These are phyloP conservation scores for Oscarella lobularis DNA, from an alignment of 37 sponge, comb jelly and placozoan genomes.

Conservation along the genomic window DNA sequence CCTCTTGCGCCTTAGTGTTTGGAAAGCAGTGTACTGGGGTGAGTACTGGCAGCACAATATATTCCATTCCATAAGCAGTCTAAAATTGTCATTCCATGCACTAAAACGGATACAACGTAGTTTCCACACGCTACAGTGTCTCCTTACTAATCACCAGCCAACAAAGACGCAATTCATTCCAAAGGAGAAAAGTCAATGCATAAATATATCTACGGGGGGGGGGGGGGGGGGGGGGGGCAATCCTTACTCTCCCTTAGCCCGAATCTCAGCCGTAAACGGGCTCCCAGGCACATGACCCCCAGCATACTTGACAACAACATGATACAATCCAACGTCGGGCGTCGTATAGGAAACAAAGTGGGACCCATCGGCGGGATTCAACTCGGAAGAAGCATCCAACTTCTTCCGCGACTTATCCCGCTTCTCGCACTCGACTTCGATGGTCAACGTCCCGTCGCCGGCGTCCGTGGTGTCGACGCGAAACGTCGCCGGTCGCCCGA, in stretches of 20 bases:
- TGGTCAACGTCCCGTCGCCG: neutral
- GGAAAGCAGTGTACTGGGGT: too few relatives aligned
- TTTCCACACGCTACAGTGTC: neutral
- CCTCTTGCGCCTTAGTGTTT: too few relatives aligned
- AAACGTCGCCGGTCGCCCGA: neutral
- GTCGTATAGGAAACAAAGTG: neutral
- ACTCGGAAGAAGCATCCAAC: neutral
- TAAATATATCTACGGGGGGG: too few relatives aligned
- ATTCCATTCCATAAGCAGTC: too few relatives aligned
- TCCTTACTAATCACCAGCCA: neutral
- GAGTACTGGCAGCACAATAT: too few relatives aligned
- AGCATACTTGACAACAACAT: neutral
- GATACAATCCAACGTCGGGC: neutral
- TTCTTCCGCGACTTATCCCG: neutral
- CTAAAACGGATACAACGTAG: too few relatives aligned
- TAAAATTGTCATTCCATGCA: too few relatives aligned
- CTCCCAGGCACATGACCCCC: neutral
- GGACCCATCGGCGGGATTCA: neutral
- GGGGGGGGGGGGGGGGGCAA: too few relatives aligned
- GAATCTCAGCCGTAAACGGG: neutral
- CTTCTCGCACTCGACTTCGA: neutral
- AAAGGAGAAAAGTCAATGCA: too few relatives aligned
- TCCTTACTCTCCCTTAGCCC: too few relatives aligned
- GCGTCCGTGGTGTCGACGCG: neutral
- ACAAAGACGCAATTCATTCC: neutral